Evolutionary conservation across 2,113 vertebrate species (phyloP), one percentile per base, ranked within the genome.

Genomic region (Proteles cristata): DNA sequence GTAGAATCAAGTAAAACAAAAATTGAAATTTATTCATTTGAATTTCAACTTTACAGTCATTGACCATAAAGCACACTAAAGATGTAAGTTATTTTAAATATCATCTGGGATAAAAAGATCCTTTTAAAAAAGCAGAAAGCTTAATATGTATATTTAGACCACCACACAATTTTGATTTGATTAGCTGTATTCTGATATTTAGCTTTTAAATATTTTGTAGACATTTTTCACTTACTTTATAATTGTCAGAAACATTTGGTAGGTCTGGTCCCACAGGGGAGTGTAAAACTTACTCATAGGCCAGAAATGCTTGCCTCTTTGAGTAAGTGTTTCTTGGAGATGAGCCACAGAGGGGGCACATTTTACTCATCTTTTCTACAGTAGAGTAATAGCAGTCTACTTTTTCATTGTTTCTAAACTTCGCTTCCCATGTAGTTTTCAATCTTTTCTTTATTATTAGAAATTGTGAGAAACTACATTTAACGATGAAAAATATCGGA

Each of bases 1-100:
- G 7, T 97, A 97, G 94, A 98, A 98, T 98, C 98, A 98, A 98
- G 97, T 98, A 98, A 98, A 94, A 97, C 97, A 97, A 96, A 96
- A 89, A 92, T 98, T 98, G 95, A 96, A 98, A 98, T 92, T 96
- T 74, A 71, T 90, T 98, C 94, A 97, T 98, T 98, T 98, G 96
- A 98, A 71, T 98, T 97, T 95, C 76, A 93, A 28, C 85, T 97
- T 97, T 77, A 91, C 31, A 94, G 77, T 95, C 83, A 88, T 82
- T 97, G 90, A 92, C 93, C 90, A 80, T 82, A 97, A 97, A 97
- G 94, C 92, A 97, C 95, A 97, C 91, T 97, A 93, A 96, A 96
- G 96, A 91, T 93, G 14, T 96, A 90, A 93, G 73, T 97, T 97
- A 96, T 97, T 98, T 96, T 35, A 97, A 93, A 93, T 96, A 87